phyloP scores from a whole-genome alignment of 2,888 invertebrate species.

The Pandemis cinnamomeana region DNA sequence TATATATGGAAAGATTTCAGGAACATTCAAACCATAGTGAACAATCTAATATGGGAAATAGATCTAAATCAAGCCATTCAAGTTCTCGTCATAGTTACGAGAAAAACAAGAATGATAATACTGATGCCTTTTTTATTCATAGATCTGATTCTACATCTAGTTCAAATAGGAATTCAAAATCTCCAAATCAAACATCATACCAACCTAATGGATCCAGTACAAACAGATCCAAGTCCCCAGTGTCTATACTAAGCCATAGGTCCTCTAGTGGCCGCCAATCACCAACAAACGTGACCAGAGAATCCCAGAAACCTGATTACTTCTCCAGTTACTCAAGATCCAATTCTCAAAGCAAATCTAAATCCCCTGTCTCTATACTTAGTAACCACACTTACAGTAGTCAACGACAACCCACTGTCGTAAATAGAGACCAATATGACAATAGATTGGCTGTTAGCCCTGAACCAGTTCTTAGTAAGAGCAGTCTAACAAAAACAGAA shows the following conservation, averaged over 20 bases:
- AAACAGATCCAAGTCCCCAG: slow-evolving; percentile 58
- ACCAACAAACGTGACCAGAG: slow-evolving; percentile 41
- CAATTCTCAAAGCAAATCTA: slow-evolving; percentile 52
- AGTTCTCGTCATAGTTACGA: slow-evolving; percentile 41
- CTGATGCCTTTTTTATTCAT: slow-evolving; percentile 63
- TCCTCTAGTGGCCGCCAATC: slow-evolving; percentile 49
- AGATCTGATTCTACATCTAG: slow-evolving; percentile 56
- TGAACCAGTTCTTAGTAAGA: slow-evolving; percentile 66
- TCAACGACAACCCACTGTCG: slow-evolving; percentile 58
- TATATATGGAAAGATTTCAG: slow-evolving; percentile 72
- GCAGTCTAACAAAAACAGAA: slow-evolving; percentile 65
- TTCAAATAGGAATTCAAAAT: slow-evolving; percentile 55
- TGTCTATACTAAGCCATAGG: slow-evolving; percentile 56
- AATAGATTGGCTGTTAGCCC: slow-evolving; percentile 62
- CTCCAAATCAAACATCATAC: slow-evolving; percentile 50
- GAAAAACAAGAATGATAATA: slow-evolving; percentile 49
- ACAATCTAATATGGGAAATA: slow-evolving; percentile 53
- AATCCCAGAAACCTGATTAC: slow-evolving; percentile 21
- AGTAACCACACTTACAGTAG: slow-evolving; percentile 61
- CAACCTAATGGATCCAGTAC: slow-evolving; percentile 45
- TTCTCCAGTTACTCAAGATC: slow-evolving; percentile 35
- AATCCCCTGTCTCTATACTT: slow-evolving; percentile 61
- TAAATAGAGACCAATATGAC: slow-evolving; percentile 63
- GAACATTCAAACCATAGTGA: slow-evolving; percentile 59
- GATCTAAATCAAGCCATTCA: slow-evolving; percentile 29